A percentile compares a stretch with the other conserved stretches of the same genome.
Evolutionary conservation across 2,797 vertebrate genomes (phyloP).

Genomic region (Chelon labrosus): DNA sequence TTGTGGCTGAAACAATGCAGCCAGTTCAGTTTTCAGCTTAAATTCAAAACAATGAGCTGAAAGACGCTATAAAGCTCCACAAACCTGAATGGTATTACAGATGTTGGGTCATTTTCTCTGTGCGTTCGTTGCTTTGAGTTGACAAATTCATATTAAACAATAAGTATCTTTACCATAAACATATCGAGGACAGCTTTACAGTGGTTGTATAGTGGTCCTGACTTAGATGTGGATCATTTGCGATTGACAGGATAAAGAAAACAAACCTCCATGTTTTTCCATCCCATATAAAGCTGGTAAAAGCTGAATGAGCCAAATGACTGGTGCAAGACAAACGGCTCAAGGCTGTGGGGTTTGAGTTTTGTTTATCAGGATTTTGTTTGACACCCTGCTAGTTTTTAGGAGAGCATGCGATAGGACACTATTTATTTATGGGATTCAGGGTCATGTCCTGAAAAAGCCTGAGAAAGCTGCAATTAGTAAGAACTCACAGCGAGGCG

Average conservation of each 20-base stretch:
- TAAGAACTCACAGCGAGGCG: constrained; percentile 79
- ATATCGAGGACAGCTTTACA: background rate
- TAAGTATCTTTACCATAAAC: too few relatives aligned
- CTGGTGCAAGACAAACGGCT: background rate
- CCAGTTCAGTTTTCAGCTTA: background rate
- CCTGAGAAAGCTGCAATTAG: background rate
- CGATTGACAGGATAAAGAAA: background rate
- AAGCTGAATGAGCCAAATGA: background rate
- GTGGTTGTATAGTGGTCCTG: background rate
- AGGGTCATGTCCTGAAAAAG: background rate
- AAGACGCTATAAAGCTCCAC: background rate
- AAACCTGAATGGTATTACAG: background rate
- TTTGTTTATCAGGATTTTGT: background rate
- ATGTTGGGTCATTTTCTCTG: background rate
- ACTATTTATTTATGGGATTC: background rate
- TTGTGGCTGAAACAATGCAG: too few relatives aligned
- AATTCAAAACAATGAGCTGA: background rate
- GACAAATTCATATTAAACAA: too few relatives aligned
- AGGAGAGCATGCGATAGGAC: background rate
- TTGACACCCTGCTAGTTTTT: background rate
- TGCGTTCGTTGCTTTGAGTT: background rate
- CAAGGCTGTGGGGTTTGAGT: background rate
- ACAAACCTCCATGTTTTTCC: background rate
- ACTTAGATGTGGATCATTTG: constrained; percentile 13
- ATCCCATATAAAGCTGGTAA: background rate